phyloP scores from a whole-genome alignment of 2,888 invertebrate genomes.

The Chloroclysta siterata region DNA sequence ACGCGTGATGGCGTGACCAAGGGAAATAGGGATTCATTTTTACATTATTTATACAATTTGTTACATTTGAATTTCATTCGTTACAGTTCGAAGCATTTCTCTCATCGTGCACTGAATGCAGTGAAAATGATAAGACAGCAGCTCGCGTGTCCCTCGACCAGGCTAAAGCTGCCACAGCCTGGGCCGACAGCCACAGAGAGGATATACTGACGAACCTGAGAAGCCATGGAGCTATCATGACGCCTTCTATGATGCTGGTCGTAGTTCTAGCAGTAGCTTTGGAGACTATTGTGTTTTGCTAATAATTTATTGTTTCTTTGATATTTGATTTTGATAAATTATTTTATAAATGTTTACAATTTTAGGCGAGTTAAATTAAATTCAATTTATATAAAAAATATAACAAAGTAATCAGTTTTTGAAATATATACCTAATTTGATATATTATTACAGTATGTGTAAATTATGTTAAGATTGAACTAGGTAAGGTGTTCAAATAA shows the following conservation, averaged over 20 bases:
- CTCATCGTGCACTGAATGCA: constrained; percentile 58
- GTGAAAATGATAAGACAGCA: constrained; percentile 47
- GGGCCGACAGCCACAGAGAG: constrained; percentile 63
- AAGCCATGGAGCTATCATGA: constrained; percentile 43
- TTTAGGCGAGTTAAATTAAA: too few species aligned
- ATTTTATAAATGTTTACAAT: too few species aligned
- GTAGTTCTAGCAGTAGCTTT: constrained; percentile 22
- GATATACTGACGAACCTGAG: constrained; percentile 57
- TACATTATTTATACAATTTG: too few species aligned
- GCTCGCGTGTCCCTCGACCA: constrained; percentile 48
- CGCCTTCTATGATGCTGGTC: constrained; percentile 51
- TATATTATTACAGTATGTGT: too few species aligned
- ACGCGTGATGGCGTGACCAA: too few species aligned
- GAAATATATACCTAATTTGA: too few species aligned
- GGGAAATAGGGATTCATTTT: too few species aligned
- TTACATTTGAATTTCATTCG: not conserved
- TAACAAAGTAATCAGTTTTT: too few species aligned
- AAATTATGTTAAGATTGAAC: too few species aligned
- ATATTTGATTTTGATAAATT: not conserved
- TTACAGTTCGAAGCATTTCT: constrained; percentile 69
- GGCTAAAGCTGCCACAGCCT: constrained; percentile 49
- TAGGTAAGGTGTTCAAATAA: too few species aligned
- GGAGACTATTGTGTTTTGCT: constrained; percentile 16
- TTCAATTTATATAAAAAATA: too few species aligned
- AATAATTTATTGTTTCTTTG: not conserved